Evolutionary conservation across 2,113 vertebrate species (phyloP).

Genomic region (Lophotis ruficrista): DNA sequence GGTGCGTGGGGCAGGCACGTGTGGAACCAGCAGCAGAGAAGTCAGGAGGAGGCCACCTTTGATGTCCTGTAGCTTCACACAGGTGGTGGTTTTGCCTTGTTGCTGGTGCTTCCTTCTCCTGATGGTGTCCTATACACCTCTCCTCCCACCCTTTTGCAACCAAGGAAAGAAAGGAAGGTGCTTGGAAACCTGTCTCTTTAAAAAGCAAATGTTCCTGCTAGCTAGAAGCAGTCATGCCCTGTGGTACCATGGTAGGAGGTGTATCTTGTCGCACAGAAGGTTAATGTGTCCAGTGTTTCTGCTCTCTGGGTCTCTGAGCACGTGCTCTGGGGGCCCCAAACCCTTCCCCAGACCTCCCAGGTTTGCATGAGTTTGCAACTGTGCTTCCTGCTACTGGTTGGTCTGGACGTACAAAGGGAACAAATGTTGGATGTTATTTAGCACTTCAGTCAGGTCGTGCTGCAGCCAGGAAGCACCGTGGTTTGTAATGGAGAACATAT

Average conservation of each 20-base stretch:
- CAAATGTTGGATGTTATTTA: slow-evolving; percentile 25
- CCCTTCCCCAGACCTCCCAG: slow-evolving; percentile 29
- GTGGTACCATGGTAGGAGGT: not conserved
- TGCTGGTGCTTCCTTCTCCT: not conserved
- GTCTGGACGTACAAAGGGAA: not conserved
- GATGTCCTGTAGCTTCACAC: not conserved
- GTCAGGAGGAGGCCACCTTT: not conserved
- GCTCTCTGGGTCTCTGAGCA: not conserved
- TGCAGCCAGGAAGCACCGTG: not conserved
- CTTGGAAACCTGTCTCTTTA: not conserved
- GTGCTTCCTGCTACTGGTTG: slow-evolving; percentile 38
- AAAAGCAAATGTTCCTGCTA: not conserved
- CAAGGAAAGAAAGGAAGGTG: not conserved
- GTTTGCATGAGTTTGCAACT: not conserved
- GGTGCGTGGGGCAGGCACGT: fast-evolving
- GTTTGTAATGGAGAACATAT: slow-evolving; percentile 31
- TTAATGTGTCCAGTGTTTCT: fast-evolving
- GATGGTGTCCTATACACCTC: not conserved
- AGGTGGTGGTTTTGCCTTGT: not conserved
- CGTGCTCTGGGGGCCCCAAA: not conserved
- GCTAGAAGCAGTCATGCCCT: not conserved
- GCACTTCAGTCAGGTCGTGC: not conserved
- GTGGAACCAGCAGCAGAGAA: not conserved
- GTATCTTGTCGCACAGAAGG: not conserved
- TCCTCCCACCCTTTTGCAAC: not conserved